Evolutionary conservation across 2,888 invertebrate species (phyloP), one percentile per base, ranked within the genome.

Genomic region (Hirtodrosophila cameraria): DNA sequence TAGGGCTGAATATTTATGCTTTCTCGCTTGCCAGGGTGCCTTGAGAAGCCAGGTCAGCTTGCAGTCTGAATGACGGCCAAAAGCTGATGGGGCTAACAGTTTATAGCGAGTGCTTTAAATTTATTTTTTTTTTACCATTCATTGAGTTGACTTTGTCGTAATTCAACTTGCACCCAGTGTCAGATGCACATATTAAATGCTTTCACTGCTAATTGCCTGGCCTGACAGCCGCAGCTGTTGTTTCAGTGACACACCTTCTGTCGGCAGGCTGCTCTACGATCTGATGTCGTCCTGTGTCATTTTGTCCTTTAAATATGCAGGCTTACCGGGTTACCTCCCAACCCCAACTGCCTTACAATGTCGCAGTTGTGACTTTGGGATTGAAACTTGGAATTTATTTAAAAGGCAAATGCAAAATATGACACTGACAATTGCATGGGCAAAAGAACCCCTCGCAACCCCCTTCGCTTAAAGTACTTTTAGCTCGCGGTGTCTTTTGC

Each of bases 361-460:
- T 31, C 35, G 23, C 54, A 54, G 28, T 13, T 63, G 38, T 31
- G 52, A 43, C 52, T 59, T 43, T 52, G 45, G 41, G 23, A 27
- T 25, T 49, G 13, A 27, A 33, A 49, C 60, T 35, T 50, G 18
- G 15, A 54, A 70, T 70, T 70, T 52, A 68, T 70, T 68, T 63
- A 31, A 20, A 42, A 46, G 41, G 16, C 70, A 75, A 75, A 81
- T 87, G 88, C 86, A 73, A 72, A 72, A 82, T 88, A 84, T 62
- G 73, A 71, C 70, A 78, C 83, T 86, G 62, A 76, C 85, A 76
- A 62, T 75, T 80, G 72, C 48, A 76, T 66, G 50, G 53, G 49
- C 20, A 20, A 20, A 2, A 0, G 5, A 3, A 16, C 16, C 45
- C 11, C 9, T 23, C 25, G 2, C 54, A 27, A 45, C 48, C 28